Percentiles rank a stretch among this genome's conserved stretches.
phyloP scores from a whole-genome alignment of 2,888 invertebrate genomes.

The Clitarchus hookeri region DNA sequence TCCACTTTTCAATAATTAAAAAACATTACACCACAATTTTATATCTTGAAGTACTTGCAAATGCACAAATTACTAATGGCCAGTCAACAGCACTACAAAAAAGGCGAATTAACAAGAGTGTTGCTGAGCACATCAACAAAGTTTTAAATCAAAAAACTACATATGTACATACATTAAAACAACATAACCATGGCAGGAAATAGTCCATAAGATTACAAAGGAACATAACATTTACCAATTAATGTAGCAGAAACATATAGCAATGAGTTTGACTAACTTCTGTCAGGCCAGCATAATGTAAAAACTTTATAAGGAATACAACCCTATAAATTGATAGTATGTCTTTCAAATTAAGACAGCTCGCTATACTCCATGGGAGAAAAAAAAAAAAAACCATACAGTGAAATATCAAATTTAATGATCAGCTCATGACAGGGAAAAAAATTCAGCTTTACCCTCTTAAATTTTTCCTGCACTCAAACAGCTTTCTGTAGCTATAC shows the following conservation, averaged over 20 bases:
- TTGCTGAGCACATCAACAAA: neutral
- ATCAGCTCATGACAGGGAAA: too few relatives aligned
- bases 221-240: neutral
- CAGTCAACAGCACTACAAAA: neutral
- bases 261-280: neutral
- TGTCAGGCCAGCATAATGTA: neutral
- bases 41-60: too few relatives aligned
- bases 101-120: neutral
- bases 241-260: neutral
- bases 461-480: too few relatives aligned
- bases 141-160: neutral
- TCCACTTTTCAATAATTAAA: neutral
- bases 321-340: too few relatives aligned
- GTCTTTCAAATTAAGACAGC: too few relatives aligned
- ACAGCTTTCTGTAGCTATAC: too few relatives aligned
- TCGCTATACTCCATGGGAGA: too few relatives aligned
- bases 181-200: neutral
- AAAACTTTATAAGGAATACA: too few relatives aligned
- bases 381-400: too few relatives aligned
- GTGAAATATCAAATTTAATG: too few relatives aligned
- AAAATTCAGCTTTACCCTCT: too few relatives aligned
- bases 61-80: too few relatives aligned
- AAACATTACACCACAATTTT: neutral
- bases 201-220: neutral
- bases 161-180: neutral